phyloP scores from a whole-genome alignment of 2,888 invertebrate genomes.

The Eucera pruinosa region DNA sequence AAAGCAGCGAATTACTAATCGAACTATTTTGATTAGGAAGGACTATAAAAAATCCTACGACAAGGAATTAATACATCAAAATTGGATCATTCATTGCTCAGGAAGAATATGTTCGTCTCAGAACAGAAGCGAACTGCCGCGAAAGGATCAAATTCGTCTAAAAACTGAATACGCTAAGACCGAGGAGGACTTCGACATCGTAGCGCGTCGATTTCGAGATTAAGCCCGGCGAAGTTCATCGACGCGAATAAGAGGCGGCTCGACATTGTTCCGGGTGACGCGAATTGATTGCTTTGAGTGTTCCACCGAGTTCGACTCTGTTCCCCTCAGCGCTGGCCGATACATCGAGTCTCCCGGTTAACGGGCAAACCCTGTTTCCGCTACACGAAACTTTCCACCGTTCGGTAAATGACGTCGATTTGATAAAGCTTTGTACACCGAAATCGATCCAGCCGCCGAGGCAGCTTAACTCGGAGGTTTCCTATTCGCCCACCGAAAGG shows the following conservation, averaged over 20 bases:
- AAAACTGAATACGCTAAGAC: neutral
- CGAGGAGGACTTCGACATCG: neutral
- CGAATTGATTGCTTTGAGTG: constrained; percentile 66
- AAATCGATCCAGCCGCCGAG: constrained; percentile 8
- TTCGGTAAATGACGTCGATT: constrained; percentile 43
- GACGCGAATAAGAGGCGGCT: constrained; percentile 30
- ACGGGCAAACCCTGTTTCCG: constrained; percentile 25
- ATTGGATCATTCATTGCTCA: too few relatives aligned
- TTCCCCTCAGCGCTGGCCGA: constrained; percentile 18
- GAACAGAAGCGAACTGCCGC: too few relatives aligned
- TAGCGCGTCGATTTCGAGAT: constrained; percentile 31
- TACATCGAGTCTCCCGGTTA: constrained; percentile 17
- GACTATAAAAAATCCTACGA: too few relatives aligned
- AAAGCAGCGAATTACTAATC: too few relatives aligned
- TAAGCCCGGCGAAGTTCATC: constrained; percentile 24
- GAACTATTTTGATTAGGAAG: too few relatives aligned
- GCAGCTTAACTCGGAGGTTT: constrained; percentile 14
- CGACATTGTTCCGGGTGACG: constrained; percentile 62
- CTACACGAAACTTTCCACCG: constrained; percentile 22
- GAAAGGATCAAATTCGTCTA: too few relatives aligned
- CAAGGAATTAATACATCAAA: too few relatives aligned
- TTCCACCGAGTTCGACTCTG: constrained; percentile 48
- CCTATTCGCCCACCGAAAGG: neutral
- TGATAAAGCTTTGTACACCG: constrained; percentile 42
- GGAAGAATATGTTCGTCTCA: too few relatives aligned